These are phyloP conservation scores for Temnothorax unifasciatus DNA, from an alignment of 2,888 invertebrate genomes.

Conservation along the genomic window DNA sequence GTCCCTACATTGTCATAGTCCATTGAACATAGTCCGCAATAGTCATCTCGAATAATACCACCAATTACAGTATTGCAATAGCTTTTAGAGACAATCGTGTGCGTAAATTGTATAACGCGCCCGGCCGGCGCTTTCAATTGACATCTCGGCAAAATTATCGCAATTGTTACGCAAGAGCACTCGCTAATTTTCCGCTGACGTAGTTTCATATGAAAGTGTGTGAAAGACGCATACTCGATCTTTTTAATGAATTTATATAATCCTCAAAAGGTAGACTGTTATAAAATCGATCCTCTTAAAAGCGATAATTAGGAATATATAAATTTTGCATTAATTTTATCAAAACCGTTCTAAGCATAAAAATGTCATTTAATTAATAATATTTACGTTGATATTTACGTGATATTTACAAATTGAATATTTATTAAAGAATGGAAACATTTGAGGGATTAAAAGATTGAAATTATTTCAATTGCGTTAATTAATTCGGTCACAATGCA, in stretches of 20 bases:
- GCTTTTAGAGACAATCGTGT: conserved; percentile 82
- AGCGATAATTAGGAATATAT: background rate
- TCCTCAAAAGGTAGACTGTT: background rate
- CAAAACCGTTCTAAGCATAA: background rate
- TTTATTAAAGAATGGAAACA: conserved; percentile 25
- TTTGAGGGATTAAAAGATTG: background rate
- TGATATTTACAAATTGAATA: background rate
- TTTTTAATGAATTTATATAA: background rate
- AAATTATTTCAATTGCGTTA: conserved; percentile 24
- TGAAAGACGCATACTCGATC: background rate
- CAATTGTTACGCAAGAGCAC: conserved; percentile 39
- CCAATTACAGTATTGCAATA: conserved; percentile 86
- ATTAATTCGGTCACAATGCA: conserved; percentile 12
- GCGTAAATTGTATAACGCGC: conserved; percentile 68
- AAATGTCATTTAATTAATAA: conserved; percentile 2
- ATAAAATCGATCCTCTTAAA: conserved; percentile 28
- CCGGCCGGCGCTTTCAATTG: conserved; percentile 51
- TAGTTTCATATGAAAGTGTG: conserved; percentile 8
- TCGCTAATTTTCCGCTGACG: conserved; percentile 12
- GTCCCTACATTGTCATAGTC: conserved; percentile 71
- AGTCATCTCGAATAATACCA: conserved; percentile 84
- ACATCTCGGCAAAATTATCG: conserved; percentile 46
- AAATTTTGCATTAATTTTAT: background rate
- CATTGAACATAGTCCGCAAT: conserved; percentile 84
- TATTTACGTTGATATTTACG: background rate